Base-by-base conservation (phyloP, 2,113 vertebrate genomes). In the Pristiophorus japonicus region DNA sequence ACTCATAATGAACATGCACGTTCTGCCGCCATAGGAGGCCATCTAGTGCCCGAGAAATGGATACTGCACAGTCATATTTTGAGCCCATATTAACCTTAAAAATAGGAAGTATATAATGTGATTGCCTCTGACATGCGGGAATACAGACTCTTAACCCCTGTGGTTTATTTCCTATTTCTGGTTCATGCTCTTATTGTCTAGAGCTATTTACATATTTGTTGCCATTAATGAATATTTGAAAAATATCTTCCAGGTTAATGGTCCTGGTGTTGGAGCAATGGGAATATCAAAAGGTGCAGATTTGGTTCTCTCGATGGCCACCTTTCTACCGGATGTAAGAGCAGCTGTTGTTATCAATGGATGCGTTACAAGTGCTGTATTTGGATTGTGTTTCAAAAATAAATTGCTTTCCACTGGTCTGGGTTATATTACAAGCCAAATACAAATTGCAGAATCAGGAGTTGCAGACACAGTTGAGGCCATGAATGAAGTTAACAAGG, bases 291-390 rank as follows among this genome's bases (percentile, higher is more conserved):
- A 97, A 96, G 97, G 97, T 0, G 96, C 95, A 0, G 97, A 97
- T 96, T 96, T 97, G 70, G 97, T 96, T 66, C 42, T 97, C 96
- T 96, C 97, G 42, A 97, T 97, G 97, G 97, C 98, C 7, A 98
- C 99, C 4, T 98, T 98, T 96, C 97, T 99, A 51, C 97, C 98
- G 95, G 98, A 98, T 67, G 96, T 99, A 95, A 95, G 97, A 0
- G 98, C 98, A 4, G 98, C 98, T 0, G 97, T 97, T 75, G 97
- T 97, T 18, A 98, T 99, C 96, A 99, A 99, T 0, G 96, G 96
- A 96, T 98, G 98, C 0, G 98, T 96, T 73, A 98, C 97, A 55
- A 98, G 98, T n/a, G 96, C 96, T 24, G 96, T 96, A 0, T 95
- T 94, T 67, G 94, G 96, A 0, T 85, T 97, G 81, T 14, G 95